Evolutionary conservation across 2,797 vertebrate species (phyloP).

Genomic region (Artibeus lituratus): DNA sequence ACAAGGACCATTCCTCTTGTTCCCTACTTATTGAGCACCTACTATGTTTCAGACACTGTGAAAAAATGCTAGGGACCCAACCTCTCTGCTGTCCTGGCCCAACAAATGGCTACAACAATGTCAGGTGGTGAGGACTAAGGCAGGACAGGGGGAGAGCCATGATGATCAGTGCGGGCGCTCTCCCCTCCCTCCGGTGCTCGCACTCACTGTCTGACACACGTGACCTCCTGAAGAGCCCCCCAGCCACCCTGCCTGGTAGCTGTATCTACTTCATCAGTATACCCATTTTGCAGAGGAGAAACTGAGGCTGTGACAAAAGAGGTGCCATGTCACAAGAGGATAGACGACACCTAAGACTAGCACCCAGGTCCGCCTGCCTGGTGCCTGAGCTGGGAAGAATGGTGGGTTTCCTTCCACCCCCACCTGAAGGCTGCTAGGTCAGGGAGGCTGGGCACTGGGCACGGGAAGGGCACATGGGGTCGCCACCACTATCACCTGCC

Average conservation of each 20-base stretch:
- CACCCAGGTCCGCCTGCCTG: too few species aligned
- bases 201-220: fast-evolving
- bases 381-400: neutral
- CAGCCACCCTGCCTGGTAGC: fast-evolving
- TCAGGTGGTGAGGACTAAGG: neutral
- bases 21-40: neutral
- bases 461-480: neutral
- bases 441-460: conserved; percentile 16
- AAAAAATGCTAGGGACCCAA: neutral
- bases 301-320: neutral
- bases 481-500: neutral
- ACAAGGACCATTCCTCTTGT: neutral
- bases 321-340: neutral
- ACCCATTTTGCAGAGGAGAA: neutral
- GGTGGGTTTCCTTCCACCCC: fast-evolving
- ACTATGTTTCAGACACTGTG: neutral
- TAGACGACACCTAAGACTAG: fast-evolving
- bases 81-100: fast-evolving
- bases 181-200: neutral
- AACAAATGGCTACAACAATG: fast-evolving
- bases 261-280: neutral
- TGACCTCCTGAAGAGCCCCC: neutral
- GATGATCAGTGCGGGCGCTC: fast-evolving
- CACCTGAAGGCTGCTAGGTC: neutral
- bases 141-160: fast-evolving